phyloP scores from a whole-genome alignment of 2,113 vertebrate species.

The Columbina picui region DNA sequence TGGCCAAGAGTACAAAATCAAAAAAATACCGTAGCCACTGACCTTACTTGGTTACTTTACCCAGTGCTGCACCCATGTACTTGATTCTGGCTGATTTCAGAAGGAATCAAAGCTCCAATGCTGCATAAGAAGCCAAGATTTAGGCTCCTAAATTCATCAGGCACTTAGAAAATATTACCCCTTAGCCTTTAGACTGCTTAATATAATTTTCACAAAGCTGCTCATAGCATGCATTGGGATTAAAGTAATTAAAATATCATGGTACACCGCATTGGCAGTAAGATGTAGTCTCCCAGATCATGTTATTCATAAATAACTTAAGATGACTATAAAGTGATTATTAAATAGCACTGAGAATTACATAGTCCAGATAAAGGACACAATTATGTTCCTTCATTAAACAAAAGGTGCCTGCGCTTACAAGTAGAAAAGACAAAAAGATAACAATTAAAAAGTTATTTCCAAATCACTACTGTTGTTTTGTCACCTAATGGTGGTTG shows the following conservation, averaged over 20 bases:
- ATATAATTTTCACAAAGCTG: constrained; percentile 36
- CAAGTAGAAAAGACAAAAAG: not conserved
- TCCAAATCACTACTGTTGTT: not conserved
- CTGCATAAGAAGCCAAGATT: not conserved
- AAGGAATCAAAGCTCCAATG: not conserved
- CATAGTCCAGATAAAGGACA: not conserved
- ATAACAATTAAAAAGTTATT: not conserved
- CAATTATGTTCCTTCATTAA: not conserved
- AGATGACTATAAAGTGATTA: not conserved
- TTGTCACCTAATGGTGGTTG: not conserved
- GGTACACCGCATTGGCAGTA: not conserved
- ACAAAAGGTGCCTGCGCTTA: not conserved
- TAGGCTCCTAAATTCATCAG: not conserved
- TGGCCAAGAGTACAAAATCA: not conserved
- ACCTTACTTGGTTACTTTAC: not conserved
- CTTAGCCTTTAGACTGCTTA: constrained; percentile 1
- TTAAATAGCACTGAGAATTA: not conserved
- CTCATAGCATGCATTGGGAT: constrained; percentile 1
- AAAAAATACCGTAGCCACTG: not conserved
- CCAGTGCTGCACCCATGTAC: not conserved
- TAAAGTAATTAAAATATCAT: constrained; percentile 36
- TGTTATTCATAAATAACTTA: constrained; percentile 33
- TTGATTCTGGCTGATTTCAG: not conserved
- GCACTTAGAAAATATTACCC: constrained; percentile 13
- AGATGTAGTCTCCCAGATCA: not conserved